Conservation (phyloP, 1,140 invertebrate species). For the Drosophila neocordata region DNA sequence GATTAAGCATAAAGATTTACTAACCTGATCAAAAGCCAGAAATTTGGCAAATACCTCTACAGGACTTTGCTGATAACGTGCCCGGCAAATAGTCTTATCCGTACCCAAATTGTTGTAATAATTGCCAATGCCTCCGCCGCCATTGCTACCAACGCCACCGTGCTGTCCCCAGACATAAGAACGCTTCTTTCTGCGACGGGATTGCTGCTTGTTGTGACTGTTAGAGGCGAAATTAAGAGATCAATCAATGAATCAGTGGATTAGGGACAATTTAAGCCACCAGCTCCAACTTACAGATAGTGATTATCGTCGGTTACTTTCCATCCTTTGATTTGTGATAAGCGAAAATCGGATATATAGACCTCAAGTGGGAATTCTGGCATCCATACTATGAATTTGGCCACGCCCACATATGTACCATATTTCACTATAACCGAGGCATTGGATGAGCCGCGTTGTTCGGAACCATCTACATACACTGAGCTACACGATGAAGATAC, state of each 20-base stretch:
- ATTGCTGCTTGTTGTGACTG: conserved; percentile 82
- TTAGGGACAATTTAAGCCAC: too few species aligned
- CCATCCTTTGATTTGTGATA: conserved; percentile 96
- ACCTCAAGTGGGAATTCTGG: conserved; percentile 96
- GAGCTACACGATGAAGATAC: conserved; percentile 98
- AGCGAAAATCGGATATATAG: conserved; percentile 92
- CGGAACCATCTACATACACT: conserved; percentile 98
- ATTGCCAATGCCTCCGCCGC: conserved; percentile 66
- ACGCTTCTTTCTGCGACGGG: conserved; percentile 84
- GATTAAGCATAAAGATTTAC: not conserved
- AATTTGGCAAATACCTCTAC: conserved; percentile 96
- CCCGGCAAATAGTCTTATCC: conserved; percentile 87
- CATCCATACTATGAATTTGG: conserved; percentile 97
- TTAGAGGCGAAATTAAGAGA: not conserved
- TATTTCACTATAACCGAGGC: conserved; percentile 97
- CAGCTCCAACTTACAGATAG: conserved; percentile 84
- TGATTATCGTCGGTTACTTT: conserved; percentile 91
- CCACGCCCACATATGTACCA: conserved; percentile 93
- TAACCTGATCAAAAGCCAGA: conserved; percentile 91
- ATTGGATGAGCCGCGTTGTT: conserved; percentile 96
- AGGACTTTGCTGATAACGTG: conserved; percentile 95
- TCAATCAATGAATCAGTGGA: too few species aligned
- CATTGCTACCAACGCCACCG: conserved; percentile 14
- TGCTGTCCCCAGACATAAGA: conserved; percentile 84
- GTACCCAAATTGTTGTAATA: conserved; percentile 84